Evolutionary conservation across 2,113 vertebrate genomes (phyloP), one percentile per base, ranked within the genome.

Genomic region (Calonectris borealis): DNA sequence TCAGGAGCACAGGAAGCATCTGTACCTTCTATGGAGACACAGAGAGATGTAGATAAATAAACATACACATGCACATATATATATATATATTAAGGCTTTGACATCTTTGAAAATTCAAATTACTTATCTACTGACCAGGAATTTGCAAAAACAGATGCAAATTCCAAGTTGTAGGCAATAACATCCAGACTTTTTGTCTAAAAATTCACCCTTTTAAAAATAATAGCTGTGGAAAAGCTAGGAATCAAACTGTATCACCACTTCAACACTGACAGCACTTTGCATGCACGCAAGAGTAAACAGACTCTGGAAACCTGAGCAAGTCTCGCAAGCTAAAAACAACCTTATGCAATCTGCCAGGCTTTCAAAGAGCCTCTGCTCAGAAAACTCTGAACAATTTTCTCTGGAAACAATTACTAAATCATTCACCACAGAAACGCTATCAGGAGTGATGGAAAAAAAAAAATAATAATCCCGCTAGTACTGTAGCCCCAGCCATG

Each of bases 291-390:
- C 54, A 78, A 38, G 51, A 86, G 26, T 48, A 87, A 87, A 68
- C 34, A 83, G 71, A 52, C n/a, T 69, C 68, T 72, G 64, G 86
- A 64, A 96, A 85, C 27, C 21, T 88, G 69, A 95, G 84, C 65
- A 62, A 72, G 55, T 44, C 44, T 86, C 52, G 1, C 42, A 36
- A 66, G 49, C 14, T 61, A 31, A 87, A 92, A 91, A 49, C 69
- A 58, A 75, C 42, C 55, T 68, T 46, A 44, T 36, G 34, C 38
- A 42, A 68, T 11, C 51, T 48, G 83, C 44, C 55, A 55, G 75
- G n/a, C 36, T 62, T 73, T 68, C 54, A 20, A 12, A 8, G 15
- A 85, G 58, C 8, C 75, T 73, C 58, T n/a, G 27, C 62, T 62
- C 31, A 31, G 4, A 60, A 34, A 95, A 62, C 6, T 25, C 42